Percentiles rank a stretch among this genome's conserved stretches.
These are phyloP conservation scores for Alauda arvensis DNA, from an alignment of 2,797 vertebrate species.

Conservation along the genomic window DNA sequence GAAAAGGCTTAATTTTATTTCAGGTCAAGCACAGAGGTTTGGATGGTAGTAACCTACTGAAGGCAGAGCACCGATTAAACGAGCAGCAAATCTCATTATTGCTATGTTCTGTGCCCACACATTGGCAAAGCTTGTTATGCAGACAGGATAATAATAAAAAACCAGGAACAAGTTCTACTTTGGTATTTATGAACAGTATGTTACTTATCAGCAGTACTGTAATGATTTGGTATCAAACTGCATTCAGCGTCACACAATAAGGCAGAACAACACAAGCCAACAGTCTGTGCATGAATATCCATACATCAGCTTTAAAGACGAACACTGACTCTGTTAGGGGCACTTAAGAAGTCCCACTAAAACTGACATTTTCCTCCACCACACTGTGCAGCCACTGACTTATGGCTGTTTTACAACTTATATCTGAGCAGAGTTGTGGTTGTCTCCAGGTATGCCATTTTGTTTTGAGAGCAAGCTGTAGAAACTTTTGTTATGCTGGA, in stretches of 20 bases:
- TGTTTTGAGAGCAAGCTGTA: not conserved
- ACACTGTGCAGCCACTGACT: not conserved
- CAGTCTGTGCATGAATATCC: not conserved
- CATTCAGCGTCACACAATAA: not conserved
- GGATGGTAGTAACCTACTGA: not conserved
- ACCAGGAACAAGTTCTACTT: not conserved
- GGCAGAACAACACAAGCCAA: not conserved
- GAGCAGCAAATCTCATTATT: not conserved
- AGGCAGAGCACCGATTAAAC: not conserved
- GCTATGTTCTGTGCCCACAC: not conserved
- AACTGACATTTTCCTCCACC: not conserved
- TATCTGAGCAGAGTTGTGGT: not conserved
- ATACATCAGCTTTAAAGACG: not conserved
- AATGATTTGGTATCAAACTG: not conserved
- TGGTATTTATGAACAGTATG: not conserved
- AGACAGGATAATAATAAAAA: not conserved
- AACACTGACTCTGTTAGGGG: not conserved
- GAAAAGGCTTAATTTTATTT: not conserved
- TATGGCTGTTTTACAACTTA: fast-evolving
- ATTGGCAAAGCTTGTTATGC: not conserved
- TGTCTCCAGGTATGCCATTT: not conserved
- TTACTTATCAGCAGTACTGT: not conserved
- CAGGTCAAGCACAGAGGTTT: not conserved
- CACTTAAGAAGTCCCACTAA: not conserved
- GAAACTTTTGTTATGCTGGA: not conserved